Conservation (phyloP, 2,888 invertebrate species). For the Plebejus anna region DNA sequence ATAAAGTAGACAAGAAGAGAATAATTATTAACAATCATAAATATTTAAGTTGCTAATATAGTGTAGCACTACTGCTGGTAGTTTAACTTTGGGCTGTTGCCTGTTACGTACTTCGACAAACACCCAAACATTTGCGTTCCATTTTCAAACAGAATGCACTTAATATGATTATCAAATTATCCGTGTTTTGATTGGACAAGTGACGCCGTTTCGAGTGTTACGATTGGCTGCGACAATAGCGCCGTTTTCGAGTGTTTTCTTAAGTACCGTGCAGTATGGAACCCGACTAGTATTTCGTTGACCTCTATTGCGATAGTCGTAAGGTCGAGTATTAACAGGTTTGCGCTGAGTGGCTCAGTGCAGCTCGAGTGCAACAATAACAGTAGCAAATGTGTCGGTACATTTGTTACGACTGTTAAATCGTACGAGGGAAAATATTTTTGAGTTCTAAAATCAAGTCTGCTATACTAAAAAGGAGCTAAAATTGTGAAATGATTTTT, state of each 20-base stretch:
- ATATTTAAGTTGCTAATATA: background rate
- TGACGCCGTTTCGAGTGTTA: slow-evolving; percentile 63
- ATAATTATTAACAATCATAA: background rate
- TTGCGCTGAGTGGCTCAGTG: slow-evolving; percentile 51
- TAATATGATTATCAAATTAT: slow-evolving; percentile 62
- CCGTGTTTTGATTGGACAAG: slow-evolving; percentile 70
- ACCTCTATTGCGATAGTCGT: slow-evolving; percentile 32
- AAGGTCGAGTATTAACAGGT: slow-evolving; percentile 31
- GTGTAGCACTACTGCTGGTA: background rate
- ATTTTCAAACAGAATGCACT: slow-evolving; percentile 28
- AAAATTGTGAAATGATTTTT: background rate
- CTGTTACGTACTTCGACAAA: slow-evolving; percentile 1
- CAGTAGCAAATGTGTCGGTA: slow-evolving; percentile 61
- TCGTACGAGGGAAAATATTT: slow-evolving; percentile 28
- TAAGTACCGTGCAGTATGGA: slow-evolving; percentile 44
- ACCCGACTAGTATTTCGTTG: slow-evolving; percentile 9
- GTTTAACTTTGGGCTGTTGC: background rate
- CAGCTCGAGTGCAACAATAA: slow-evolving; percentile 66
- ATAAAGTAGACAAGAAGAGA: background rate
- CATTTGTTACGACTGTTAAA: slow-evolving; percentile 63
- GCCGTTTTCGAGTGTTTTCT: slow-evolving; percentile 70
- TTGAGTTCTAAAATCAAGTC: slow-evolving; percentile 30
- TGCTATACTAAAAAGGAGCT: background rate
- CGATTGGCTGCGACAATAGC: slow-evolving; percentile 65
- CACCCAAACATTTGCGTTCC: slow-evolving; percentile 35